These are phyloP conservation scores for Heptranchias perlo DNA, from an alignment of 2,113 vertebrate species.

Conservation along the genomic window DNA sequence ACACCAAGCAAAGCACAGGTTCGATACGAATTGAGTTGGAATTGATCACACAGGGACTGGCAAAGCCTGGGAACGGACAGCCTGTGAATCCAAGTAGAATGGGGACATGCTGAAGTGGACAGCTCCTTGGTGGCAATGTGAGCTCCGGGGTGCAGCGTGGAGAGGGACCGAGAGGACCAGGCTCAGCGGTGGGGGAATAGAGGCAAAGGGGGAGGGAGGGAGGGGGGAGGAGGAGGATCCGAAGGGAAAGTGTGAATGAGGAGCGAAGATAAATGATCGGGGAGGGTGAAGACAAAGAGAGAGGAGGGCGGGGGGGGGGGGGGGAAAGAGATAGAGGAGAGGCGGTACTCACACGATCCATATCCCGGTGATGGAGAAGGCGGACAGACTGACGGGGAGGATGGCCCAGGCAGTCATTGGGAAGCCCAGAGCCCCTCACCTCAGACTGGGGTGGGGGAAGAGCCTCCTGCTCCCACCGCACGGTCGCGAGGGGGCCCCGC, in stretches of 20 bases:
- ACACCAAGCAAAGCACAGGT: neutral
- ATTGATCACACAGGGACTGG: neutral
- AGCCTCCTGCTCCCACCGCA: neutral
- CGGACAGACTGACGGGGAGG: conserved; percentile 84
- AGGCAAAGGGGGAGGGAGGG: neutral
- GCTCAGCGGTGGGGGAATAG: neutral
- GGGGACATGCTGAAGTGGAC: too few species aligned
- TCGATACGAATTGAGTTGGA: neutral
- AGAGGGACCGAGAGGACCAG: too few species aligned
- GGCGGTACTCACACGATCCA: conserved; percentile 83
- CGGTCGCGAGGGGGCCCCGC: too few species aligned
- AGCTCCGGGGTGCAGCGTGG: too few species aligned
- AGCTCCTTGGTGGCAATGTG: too few species aligned
- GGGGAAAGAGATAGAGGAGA: too few species aligned
- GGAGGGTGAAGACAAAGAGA: conserved; percentile 37
- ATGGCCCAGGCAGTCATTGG: conserved; percentile 94
- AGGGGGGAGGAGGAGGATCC: conserved; percentile 38
- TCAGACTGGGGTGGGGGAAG: neutral
- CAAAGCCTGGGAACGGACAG: too few species aligned
- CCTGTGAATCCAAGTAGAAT: too few species aligned
- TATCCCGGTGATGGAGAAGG: conserved; percentile 90
- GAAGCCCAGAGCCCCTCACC: neutral
- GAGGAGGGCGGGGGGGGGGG: conserved; percentile 43
- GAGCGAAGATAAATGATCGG: too few species aligned
- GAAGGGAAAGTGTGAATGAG: conserved; percentile 40